Evolutionary conservation across 2,888 invertebrate species (phyloP).

Genomic region (Epirrhoe alternata): DNA sequence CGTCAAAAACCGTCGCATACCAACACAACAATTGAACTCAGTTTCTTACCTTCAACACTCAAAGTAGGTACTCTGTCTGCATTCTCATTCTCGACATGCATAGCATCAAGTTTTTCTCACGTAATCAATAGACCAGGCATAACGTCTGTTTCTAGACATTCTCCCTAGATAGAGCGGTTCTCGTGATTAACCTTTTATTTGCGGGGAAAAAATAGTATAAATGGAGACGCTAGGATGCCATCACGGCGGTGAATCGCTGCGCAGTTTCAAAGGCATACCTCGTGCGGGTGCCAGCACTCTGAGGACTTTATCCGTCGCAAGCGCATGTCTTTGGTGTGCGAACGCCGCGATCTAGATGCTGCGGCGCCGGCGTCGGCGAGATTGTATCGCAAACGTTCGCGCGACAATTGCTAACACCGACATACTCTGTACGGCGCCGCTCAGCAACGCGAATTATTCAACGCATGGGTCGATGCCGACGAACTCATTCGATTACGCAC

Average conservation of each 20-base stretch:
- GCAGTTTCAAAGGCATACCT: constrained; percentile 77
- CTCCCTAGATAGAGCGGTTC: constrained; percentile 33
- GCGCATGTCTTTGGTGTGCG: constrained; percentile 75
- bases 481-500: constrained; percentile 15
- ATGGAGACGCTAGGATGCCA: constrained; percentile 70
- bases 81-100: constrained; percentile 26
- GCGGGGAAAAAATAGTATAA: constrained; percentile 46
- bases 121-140: constrained; percentile 18
- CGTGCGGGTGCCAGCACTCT: constrained; percentile 65
- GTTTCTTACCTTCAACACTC: constrained; percentile 29
- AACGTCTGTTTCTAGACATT: constrained; percentile 27
- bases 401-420: constrained; percentile 81
- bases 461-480: constrained; percentile 55
- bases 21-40: constrained; percentile 31
- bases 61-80: constrained; percentile 17
- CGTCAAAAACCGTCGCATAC: constrained; percentile 31
- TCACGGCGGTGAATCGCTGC: constrained; percentile 62
- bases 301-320: constrained; percentile 81
- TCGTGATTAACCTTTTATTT: constrained; percentile 41
- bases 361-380: constrained; percentile 69
- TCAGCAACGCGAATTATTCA: constrained; percentile 76
- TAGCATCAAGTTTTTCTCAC: constrained; percentile 24
- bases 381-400: constrained; percentile 75
- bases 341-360: constrained; percentile 79
- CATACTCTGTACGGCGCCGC: constrained; percentile 42